These are phyloP conservation scores for Listrodromus nycthemerus DNA, from an alignment of 2,888 invertebrate genomes.

Conservation along the genomic window DNA sequence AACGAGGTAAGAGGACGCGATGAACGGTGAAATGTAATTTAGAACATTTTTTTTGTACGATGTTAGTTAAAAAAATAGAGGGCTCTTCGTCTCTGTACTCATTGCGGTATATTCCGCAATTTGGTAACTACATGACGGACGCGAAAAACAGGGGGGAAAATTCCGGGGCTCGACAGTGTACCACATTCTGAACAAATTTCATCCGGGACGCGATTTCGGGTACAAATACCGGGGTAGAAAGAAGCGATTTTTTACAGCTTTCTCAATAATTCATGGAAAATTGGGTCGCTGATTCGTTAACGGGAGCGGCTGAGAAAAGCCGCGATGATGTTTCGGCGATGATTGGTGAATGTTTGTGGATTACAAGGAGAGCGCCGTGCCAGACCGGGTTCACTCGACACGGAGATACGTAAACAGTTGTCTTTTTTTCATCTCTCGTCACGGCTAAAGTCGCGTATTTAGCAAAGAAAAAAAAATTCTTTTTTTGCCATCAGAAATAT, in stretches of 20 bases:
- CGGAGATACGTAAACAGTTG: constrained; percentile 20
- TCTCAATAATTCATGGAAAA: constrained; percentile 63
- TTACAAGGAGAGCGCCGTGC: constrained; percentile 27
- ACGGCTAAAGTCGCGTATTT: neutral
- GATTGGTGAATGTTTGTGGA: constrained; percentile 65
- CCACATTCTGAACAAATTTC: constrained; percentile 23
- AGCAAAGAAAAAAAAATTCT: neutral
- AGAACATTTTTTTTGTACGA: constrained; percentile 12
- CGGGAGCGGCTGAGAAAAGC: constrained; percentile 40
- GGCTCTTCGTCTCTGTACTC: neutral
- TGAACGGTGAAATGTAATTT: constrained; percentile 1
- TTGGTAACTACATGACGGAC: neutral
- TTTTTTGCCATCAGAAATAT: constrained; percentile 8
- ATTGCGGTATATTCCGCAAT: neutral
- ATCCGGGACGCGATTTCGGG: constrained; percentile 13
- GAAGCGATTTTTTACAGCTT: constrained; percentile 39
- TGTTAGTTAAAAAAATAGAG: neutral
- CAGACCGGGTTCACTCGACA: constrained; percentile 35
- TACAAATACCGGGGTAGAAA: constrained; percentile 18
- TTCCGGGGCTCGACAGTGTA: neutral
- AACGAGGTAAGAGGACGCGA: too few species aligned
- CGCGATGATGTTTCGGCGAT: constrained; percentile 60
- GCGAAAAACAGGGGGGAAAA: constrained; percentile 18
- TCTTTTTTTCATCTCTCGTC: neutral
- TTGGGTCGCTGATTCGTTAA: constrained; percentile 64